Percentiles rank a stretch among this genome's conserved stretches.
Evolutionary conservation across 1,140 invertebrate genomes (phyloP).

Genomic region (Triops longicaudatus): DNA sequence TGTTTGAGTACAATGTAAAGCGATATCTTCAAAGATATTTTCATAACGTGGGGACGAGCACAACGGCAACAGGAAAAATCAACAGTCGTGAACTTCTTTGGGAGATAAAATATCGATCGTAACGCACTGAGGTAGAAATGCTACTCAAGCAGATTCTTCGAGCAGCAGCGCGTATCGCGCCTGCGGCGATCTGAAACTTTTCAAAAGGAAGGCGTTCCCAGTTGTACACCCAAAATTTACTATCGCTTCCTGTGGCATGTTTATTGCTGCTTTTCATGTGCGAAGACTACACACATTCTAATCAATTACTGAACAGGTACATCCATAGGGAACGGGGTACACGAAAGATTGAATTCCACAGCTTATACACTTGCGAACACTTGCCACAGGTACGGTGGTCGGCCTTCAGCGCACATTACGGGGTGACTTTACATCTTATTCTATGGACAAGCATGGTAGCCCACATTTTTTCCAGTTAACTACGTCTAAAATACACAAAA

Average conservation of each 20-base stretch:
- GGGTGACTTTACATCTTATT: neutral
- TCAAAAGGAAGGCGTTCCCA: too few relatives aligned
- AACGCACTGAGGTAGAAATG: too few relatives aligned
- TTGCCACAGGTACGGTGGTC: neutral
- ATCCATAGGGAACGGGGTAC: neutral
- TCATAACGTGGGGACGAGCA: too few relatives aligned
- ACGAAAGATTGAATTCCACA: neutral
- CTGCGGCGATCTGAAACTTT: too few relatives aligned
- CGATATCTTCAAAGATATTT: too few relatives aligned
- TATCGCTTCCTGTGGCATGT: constrained; percentile 1
- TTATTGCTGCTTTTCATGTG: constrained; percentile 3
- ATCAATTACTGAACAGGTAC: neutral
- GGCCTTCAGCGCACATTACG: neutral
- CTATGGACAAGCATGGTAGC: neutral
- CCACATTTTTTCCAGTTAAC: neutral
- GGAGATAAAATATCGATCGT: too few relatives aligned
- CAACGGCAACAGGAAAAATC: too few relatives aligned
- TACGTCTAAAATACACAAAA: neutral
- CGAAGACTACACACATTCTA: neutral
- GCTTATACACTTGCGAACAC: neutral
- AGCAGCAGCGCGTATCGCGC: too few relatives aligned
- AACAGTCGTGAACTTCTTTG: too few relatives aligned
- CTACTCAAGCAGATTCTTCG: too few relatives aligned
- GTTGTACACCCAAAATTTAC: neutral
- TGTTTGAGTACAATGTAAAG: too few relatives aligned